These are phyloP conservation scores for Eriocheir sinensis DNA, from an alignment of 1,140 invertebrate species.

Conservation along the genomic window DNA sequence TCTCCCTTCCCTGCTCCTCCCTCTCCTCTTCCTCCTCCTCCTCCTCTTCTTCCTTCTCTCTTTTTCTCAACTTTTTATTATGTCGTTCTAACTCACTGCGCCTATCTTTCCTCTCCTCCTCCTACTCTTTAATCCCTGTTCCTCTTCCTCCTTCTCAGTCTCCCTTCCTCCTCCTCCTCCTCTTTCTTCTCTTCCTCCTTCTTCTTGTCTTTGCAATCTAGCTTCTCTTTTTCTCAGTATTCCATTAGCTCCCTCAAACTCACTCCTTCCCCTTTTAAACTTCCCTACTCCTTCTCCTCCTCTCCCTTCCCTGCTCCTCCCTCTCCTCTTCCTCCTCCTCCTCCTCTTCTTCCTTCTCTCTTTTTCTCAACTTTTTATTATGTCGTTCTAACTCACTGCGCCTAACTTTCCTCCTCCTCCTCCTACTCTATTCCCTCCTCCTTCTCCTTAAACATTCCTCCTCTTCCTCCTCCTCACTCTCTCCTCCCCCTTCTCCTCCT, in stretches of 20 bases:
- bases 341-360: not conserved
- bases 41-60: not conserved
- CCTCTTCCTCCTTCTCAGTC: not conserved
- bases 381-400: not conserved
- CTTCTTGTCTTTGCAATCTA: not conserved
- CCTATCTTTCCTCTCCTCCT: not conserved
- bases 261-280: not conserved
- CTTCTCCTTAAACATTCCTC: not conserved
- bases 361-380: no score
- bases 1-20: not conserved
- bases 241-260: no score
- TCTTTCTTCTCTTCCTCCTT: not conserved
- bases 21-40: no score
- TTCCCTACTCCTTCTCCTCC: not conserved
- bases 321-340: no score
- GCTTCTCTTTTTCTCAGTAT: not conserved
- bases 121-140: slow-evolving; percentile 8
- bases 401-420: not conserved
- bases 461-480: slow-evolving; percentile 1
- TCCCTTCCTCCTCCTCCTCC: not conserved
- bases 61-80: no score
- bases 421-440: no score
- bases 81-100: not conserved
- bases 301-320: not conserved
- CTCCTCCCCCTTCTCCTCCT: not conserved